Evolutionary conservation across 1,140 invertebrate species (phyloP), one percentile per base, ranked within the genome.

Genomic region (Bombus confusus): DNA sequence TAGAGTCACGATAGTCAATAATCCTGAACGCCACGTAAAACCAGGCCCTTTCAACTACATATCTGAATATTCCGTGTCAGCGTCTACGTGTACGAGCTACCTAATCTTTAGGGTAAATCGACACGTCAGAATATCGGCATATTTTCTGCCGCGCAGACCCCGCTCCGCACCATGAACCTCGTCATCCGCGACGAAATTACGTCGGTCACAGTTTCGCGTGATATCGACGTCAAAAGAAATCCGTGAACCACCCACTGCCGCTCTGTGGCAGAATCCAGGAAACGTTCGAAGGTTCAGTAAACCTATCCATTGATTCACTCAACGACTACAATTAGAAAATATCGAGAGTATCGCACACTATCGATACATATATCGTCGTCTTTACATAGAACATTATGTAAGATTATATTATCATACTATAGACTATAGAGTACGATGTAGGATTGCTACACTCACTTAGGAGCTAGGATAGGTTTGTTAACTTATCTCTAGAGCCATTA

Each of bases 31-130:
- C 52, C 22, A 43, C 66, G 75, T 71, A 68, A 79, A 84, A 78
- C 62, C 82, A 34, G 39, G 37, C 64, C 39, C 52, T 80, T 72
- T 64, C 74, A 47, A 28, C 83, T 43, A 66, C 76, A 77, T 64
- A 80, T 64, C 83, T 64, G 83, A 85, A 85, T 85, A 85, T 80
- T 85, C 68, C 83, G 68, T 72, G 66, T 72, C 82, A 79, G 66
- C 37, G 52, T 71, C 82, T 71, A 79, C 82, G 66, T 79, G 76
- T 79, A 71, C 75, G 66, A 79, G 66, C 82, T 18, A 28, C 52
- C 75, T 84, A 84, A 84, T 84, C 82, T 84, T 84, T 79, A 79
- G 66, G 62, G 82, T 43, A 84, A 79, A 84, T 84, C 82, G 82
- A 84, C 82, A 84, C 75, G 82, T 84, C 82, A 84, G 82, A 84